Evolutionary conservation across 2,113 vertebrate genomes (phyloP), one percentile per base, ranked within the genome.

Genomic region (Ageneiosus marmoratus): DNA sequence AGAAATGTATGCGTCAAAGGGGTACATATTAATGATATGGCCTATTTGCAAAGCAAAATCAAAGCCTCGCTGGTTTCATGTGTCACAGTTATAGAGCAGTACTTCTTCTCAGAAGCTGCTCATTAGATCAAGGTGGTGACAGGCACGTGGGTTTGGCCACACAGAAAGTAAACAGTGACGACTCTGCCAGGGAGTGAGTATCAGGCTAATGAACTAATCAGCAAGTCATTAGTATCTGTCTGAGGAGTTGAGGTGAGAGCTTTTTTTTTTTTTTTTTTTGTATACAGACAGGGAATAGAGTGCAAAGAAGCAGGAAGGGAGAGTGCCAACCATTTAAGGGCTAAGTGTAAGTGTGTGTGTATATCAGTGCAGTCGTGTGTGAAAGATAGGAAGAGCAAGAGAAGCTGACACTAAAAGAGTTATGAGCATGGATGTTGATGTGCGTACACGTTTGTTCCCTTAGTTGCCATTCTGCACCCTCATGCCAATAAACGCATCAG

Each of bases 201-300:
- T 88, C 85, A 87, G 83, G 69, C 86, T 93, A 91, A 94, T 94
- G 90, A 93, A 93, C 91, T 92, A 91, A 94, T 94, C 92, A 93
- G 85, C 87, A 85, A 82, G 85, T 92, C 91, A 92, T 93, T 91
- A 92, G 90, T 89, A 92, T 87, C 77, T 89, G 85, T 91, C 88
- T 89, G 84, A 37, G 83, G 79, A 85, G 80, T 60, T 29, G 62
- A 81, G 77, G 83, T 79, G 86, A 34, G 76, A 82, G 51, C n/a
- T 69, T 78, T 83, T 48, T 44, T 27, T 69, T 78, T 83, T 48
- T 44, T 27, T 46, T n/a, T 48, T 24, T 27, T 20, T 70, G 67
- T 41, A 67, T 51, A 74, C 86, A 62, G 82, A 83, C 79, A 86
- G 79, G 81, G 86, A 88, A 70, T 11, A 53, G 67, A 72, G 67